Evolutionary conservation across 30 jellyfish, hydroid and myxozoan species (phyloP).

Genomic region (Calvadosia cruxmelitensis): DNA sequence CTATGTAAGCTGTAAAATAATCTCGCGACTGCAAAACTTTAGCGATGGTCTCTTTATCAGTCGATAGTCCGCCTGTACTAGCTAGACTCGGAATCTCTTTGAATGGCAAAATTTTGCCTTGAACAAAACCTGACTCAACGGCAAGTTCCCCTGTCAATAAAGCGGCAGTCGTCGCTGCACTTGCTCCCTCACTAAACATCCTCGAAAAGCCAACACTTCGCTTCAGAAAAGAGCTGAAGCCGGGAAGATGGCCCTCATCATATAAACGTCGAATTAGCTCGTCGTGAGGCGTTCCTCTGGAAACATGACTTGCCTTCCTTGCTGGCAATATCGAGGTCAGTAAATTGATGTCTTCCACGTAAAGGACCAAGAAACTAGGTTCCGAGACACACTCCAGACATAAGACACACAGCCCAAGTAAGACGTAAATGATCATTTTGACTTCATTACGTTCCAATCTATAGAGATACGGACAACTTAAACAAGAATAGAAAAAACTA

Average conservation of each 20-base stretch:
- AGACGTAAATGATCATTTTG: no score
- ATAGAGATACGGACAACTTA: no score
- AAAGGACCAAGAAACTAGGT: constrained; percentile 17
- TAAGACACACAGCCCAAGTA: no score
- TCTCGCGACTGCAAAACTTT: constrained; percentile 7
- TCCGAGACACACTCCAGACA: no score
- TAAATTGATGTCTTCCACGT: constrained; percentile 18
- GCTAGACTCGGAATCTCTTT: constrained; percentile 49
- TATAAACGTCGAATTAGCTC: neutral
- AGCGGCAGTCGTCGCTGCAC: constrained; percentile 35
- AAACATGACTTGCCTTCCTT: neutral
- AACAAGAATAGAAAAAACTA: no score
- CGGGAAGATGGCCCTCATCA: neutral
- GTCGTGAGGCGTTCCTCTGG: constrained; percentile 4
- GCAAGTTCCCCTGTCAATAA: constrained; percentile 58
- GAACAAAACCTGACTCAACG: constrained; percentile 47
- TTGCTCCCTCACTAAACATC: constrained; percentile 31
- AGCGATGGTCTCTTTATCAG: constrained; percentile 30
- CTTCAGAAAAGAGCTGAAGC: constrained; percentile 2
- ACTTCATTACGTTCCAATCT: no score
- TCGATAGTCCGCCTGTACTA: constrained; percentile 49
- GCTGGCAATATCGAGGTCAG: constrained; percentile 2
- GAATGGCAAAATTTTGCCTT: constrained; percentile 61
- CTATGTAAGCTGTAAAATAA: constrained; percentile 27
- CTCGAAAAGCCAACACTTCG: constrained; percentile 20